Evolutionary conservation across 2,113 vertebrate genomes (phyloP), one percentile per base, ranked within the genome.

Genomic region (Chamaetylas fuelleborni): DNA sequence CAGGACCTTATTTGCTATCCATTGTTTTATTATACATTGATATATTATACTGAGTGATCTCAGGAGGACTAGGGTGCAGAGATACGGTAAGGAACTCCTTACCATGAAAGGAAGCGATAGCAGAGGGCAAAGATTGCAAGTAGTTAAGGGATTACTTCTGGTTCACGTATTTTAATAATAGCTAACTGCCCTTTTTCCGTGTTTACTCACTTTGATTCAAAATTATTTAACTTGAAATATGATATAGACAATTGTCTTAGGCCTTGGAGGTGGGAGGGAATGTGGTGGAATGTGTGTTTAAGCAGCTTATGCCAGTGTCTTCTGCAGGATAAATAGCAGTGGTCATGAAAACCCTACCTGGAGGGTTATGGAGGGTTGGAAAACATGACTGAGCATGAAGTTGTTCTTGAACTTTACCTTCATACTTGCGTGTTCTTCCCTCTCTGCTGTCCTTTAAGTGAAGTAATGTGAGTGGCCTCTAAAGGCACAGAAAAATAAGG

Each of bases 71-170:
- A 28, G 36, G 7, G 14, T 71, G 25, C 42, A 38, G 81, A 65
- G 22, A 25, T 22, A 4, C 1, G 1, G 14, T 38, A 25, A 34
- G 48, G 31, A 64, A 14, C 19, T 48, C 8, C 3, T 8, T 19
- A 19, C 19, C 2, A 2, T 24, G 36, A 64, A 80, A 23, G 18
- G 8, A 31, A 45, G 3, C 40, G 40, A 7, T 62, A 19, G 26
- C 10, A 19, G 6, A 2, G 3, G 6, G 2, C 2, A 8, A 13
- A 13, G 3, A 24, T 51, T 1, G 0, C 38, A 40, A 65, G 19
- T 58, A 72, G 24, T 19, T 61, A 20, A 57, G 16, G 18, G 69
- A 40, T 22, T 93, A 14, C 43, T 28, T 72, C 23, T 56, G 29
- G 8, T 26, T 69, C 29, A 34, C 0, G 0, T 64, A 22, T 23